phyloP scores from a whole-genome alignment of 2,888 invertebrate genomes.

The Actias luna region DNA sequence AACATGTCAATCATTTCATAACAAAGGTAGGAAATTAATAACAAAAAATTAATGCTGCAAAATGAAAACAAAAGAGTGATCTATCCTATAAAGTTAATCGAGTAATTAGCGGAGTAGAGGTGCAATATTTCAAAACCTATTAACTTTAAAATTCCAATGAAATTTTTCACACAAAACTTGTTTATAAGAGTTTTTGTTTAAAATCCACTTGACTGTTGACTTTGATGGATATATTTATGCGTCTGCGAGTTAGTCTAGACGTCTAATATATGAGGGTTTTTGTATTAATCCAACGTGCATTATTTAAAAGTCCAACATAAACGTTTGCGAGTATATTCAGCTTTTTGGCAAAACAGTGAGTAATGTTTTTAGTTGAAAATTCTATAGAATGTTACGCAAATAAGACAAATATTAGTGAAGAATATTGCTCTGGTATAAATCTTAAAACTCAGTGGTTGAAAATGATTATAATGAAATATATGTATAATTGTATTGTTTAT shows the following conservation, averaged over 20 bases:
- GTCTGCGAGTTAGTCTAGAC: slow-evolving; percentile 11
- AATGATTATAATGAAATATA: no score
- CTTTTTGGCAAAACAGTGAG: background rate
- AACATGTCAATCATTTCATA: no score
- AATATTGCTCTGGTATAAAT: no score
- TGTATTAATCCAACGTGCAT: slow-evolving; percentile 6
- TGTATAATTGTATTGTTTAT: no score
- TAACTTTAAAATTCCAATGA: slow-evolving; percentile 11
- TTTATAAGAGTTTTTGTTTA: slow-evolving; percentile 29
- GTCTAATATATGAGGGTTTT: slow-evolving; percentile 10
- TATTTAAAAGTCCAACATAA: slow-evolving; percentile 2
- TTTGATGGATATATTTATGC: slow-evolving; percentile 33
- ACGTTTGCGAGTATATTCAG: background rate
- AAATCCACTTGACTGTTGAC: slow-evolving; percentile 21
- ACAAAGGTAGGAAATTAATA: no score
- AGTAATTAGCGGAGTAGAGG: slow-evolving; percentile 18
- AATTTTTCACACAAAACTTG: slow-evolving; percentile 18
- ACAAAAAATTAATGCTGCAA: slow-evolving; percentile 6
- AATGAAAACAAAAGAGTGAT: slow-evolving; percentile 25
- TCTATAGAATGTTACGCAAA: background rate
- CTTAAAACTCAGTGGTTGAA: no score
- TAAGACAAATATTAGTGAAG: no score
- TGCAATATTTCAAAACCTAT: slow-evolving; percentile 20
- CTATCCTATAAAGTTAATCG: no score
- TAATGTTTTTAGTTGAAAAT: background rate